Evolutionary conservation across 2,888 invertebrate species (phyloP).

Genomic region (Pollenia labialis): DNA sequence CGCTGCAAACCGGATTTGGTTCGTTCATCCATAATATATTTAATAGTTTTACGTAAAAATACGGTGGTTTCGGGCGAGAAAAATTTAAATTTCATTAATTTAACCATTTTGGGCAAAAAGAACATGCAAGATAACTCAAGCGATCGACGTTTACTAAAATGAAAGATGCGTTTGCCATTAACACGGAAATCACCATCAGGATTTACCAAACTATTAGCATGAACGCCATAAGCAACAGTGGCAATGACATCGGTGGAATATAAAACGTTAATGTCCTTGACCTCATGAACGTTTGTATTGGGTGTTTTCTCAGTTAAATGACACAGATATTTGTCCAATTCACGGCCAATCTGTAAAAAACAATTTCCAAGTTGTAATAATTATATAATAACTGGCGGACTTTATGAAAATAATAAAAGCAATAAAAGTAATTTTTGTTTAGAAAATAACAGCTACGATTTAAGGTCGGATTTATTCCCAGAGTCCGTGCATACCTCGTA

Average conservation of each 20-base stretch:
- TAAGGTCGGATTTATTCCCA: too few relatives aligned
- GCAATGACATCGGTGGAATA: slow-evolving; percentile 78
- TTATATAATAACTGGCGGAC: too few relatives aligned
- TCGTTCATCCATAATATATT: slow-evolving; percentile 81
- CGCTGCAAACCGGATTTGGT: slow-evolving; percentile 79
- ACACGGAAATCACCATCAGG: slow-evolving; percentile 76
- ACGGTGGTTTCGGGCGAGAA: slow-evolving; percentile 73
- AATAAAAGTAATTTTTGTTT: too few relatives aligned
- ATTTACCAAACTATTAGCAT: slow-evolving; percentile 76
- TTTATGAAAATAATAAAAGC: too few relatives aligned
- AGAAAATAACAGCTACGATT: too few relatives aligned
- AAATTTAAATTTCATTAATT: slow-evolving; percentile 71
- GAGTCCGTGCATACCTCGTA: too few relatives aligned
- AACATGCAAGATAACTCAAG: slow-evolving; percentile 75
- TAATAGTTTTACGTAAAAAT: slow-evolving; percentile 81
- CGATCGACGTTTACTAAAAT: slow-evolving; percentile 67
- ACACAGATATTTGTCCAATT: slow-evolving; percentile 70
- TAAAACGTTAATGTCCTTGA: slow-evolving; percentile 74
- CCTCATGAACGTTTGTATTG: slow-evolving; percentile 63
- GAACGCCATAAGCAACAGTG: slow-evolving; percentile 76
- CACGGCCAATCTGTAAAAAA: slow-evolving; percentile 64
- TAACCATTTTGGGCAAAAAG: slow-evolving; percentile 75
- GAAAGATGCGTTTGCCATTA: slow-evolving; percentile 74
- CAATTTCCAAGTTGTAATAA: too few relatives aligned
- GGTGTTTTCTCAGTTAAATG: slow-evolving; percentile 48